Evolutionary conservation across 2,797 vertebrate genomes (phyloP).

Genomic region (Falco cherrug): DNA sequence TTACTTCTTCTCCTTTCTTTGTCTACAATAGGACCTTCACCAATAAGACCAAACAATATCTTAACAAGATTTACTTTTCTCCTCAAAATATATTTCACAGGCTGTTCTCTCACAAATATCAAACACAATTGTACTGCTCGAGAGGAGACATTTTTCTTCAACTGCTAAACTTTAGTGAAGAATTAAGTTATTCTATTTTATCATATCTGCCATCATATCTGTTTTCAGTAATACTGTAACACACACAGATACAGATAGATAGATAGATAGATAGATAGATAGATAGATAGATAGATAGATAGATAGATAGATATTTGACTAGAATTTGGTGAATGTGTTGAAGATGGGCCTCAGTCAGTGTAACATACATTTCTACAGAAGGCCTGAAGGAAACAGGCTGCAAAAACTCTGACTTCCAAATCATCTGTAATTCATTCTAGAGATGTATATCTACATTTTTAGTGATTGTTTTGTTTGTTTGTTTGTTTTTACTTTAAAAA

Average conservation of each 20-base stretch:
- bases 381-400: neutral
- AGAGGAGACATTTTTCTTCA: neutral
- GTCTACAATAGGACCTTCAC: neutral
- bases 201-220: neutral
- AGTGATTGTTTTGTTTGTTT: neutral
- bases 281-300: too few relatives aligned
- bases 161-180: neutral
- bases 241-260: neutral
- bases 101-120: neutral
- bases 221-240: neutral
- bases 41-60: neutral
- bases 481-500: neutral
- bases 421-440: neutral
- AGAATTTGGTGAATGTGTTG: neutral
- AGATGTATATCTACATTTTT: neutral
- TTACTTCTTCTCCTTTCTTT: neutral
- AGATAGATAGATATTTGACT: neutral
- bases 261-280: too few relatives aligned
- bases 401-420: neutral
- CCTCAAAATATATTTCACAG: neutral
- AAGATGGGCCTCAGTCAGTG: neutral
- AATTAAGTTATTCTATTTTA: neutral
- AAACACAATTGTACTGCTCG: neutral
- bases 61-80: neutral
- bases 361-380: neutral